Conservation (phyloP, 2,797 vertebrate genomes). For the Peromyscus eremicus region DNA sequence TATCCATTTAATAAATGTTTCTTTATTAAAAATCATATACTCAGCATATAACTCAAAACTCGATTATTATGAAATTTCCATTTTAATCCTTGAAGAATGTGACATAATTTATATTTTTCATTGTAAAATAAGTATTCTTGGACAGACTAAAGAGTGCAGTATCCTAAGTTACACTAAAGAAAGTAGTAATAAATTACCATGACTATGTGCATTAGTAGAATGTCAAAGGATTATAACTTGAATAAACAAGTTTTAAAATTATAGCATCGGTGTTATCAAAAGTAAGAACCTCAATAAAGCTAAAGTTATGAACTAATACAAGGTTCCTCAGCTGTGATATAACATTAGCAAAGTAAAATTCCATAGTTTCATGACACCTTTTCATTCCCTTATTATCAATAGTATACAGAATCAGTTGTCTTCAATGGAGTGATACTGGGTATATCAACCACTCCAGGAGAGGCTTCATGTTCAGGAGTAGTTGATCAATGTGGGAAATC, state of each 20-base stretch:
- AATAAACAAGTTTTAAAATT: slow-evolving; percentile 45
- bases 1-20: not conserved
- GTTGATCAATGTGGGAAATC: not conserved
- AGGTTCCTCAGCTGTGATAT: not conserved
- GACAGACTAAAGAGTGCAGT: not conserved
- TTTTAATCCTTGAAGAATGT: not conserved
- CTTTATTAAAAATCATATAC: not conserved
- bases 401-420: not conserved
- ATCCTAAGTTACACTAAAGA: not conserved
- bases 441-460: not conserved
- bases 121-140: slow-evolving; percentile 31
- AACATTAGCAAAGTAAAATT: slow-evolving; percentile 24
- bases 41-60: not conserved
- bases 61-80: not conserved
- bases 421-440: not conserved
- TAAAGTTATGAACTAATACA: not conserved
- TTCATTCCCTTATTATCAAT: not conserved
- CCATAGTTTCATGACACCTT: not conserved
- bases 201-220: not conserved
- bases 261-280: not conserved
- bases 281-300: slow-evolving; percentile 8
- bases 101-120: not conserved
- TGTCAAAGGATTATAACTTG: not conserved
- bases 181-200: not conserved
- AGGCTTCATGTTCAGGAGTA: not conserved